A percentile compares a stretch with the other conserved stretches of the same genome.
phyloP scores from a whole-genome alignment of 35 echinoderm and acorn worm species.

The Ptychodera flava region DNA sequence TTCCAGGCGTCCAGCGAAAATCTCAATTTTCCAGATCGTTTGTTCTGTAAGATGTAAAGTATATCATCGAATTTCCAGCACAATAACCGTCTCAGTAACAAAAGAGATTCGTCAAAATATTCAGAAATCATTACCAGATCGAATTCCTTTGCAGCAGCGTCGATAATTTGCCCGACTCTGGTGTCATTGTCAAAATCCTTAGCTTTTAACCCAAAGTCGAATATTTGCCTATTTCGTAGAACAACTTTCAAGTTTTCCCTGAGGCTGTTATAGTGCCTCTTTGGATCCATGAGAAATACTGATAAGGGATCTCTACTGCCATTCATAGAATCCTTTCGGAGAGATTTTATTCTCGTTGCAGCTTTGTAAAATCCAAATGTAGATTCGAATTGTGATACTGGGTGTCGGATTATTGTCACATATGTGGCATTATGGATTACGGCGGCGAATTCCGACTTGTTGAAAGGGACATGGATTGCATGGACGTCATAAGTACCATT shows the following conservation, averaged over 20 bases:
- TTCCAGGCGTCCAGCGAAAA: not conserved
- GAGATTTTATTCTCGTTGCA: not conserved
- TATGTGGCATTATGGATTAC: conserved; percentile 40
- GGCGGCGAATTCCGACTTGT: conserved; percentile 28
- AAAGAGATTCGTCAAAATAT: conserved; percentile 60
- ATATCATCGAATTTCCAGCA: conserved; percentile 54
- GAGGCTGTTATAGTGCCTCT: conserved; percentile 20
- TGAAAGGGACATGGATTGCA: conserved; percentile 39
- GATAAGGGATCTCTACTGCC: conserved; percentile 21
- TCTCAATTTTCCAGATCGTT: conserved; percentile 9
- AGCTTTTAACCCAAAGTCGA: conserved; percentile 58
- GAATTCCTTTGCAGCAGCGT: conserved; percentile 40
- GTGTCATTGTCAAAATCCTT: conserved; percentile 12
- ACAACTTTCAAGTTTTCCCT: conserved; percentile 23
- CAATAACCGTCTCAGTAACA: conserved; percentile 32
- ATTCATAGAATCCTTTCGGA: not conserved
- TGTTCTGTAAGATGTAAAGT: conserved; percentile 33
- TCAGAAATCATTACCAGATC: conserved; percentile 59
- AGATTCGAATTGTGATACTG: conserved; percentile 58
- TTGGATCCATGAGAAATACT: conserved; percentile 48
- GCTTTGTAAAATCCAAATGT: conserved; percentile 35
- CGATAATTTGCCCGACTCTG: conserved; percentile 31
- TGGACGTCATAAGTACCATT: conserved; percentile 24
- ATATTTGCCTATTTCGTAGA: conserved; percentile 61
- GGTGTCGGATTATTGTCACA: conserved; percentile 50